Evolutionary conservation across 2,888 invertebrate species (phyloP).

Genomic region (Idaea dimidiata): DNA sequence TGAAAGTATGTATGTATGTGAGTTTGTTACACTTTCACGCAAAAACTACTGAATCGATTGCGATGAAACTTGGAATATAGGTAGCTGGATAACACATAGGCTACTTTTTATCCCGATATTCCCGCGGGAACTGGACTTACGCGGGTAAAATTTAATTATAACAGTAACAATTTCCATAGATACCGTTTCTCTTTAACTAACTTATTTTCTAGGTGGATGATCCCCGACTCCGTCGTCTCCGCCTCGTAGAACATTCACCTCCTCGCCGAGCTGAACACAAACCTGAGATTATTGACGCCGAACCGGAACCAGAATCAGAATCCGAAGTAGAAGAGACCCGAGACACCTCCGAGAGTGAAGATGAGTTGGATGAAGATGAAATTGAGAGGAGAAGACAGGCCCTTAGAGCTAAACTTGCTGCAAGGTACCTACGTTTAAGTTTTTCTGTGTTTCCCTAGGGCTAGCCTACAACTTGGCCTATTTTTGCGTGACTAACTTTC

Average conservation of each 20-base stretch:
- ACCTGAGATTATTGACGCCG: constrained; percentile 72
- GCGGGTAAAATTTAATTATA: too few species aligned
- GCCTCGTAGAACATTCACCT: constrained; percentile 79
- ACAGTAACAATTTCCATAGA: neutral
- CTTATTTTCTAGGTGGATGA: constrained; percentile 83
- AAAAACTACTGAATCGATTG: too few species aligned
- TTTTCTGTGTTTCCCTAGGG: too few species aligned
- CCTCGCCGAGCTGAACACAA: constrained; percentile 82
- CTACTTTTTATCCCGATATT: too few species aligned
- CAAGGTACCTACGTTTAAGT: constrained; percentile 50
- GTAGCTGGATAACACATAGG: too few species aligned
- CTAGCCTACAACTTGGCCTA: too few species aligned
- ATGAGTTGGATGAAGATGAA: constrained; percentile 91
- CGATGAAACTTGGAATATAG: too few species aligned
- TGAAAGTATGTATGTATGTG: too few species aligned
- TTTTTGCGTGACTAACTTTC: too few species aligned
- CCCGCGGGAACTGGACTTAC: too few species aligned
- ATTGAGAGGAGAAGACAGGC: constrained; percentile 89
- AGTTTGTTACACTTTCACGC: too few species aligned
- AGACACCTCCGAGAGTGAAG: constrained; percentile 86
- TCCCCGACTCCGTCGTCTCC: constrained; percentile 88
- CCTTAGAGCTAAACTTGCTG: constrained; percentile 69
- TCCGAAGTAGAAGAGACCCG: constrained; percentile 66
- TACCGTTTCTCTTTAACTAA: neutral
- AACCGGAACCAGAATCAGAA: constrained; percentile 65